These are phyloP conservation scores for Melanotaenia maccullochi DNA, from an alignment of 2,797 vertebrate species.

Conservation along the genomic window DNA sequence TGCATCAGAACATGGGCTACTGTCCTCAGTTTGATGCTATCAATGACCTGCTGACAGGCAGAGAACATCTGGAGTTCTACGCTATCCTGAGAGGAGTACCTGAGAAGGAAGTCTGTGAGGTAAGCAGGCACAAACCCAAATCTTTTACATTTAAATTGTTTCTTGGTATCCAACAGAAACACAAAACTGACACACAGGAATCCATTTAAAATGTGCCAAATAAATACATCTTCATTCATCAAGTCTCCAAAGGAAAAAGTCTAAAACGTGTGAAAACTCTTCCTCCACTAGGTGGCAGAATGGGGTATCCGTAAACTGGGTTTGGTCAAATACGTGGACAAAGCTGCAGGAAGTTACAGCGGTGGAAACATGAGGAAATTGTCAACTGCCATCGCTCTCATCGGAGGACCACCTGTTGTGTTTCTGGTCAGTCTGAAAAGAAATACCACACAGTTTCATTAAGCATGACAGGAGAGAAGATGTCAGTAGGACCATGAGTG, in stretches of 20 bases:
- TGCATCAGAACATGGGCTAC: slow-evolving; percentile 98
- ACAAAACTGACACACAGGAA: neutral
- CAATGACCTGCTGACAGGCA: slow-evolving; percentile 93
- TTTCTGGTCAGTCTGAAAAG: slow-evolving; percentile 90
- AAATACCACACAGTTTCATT: neutral
- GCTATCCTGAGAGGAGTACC: slow-evolving; percentile 95
- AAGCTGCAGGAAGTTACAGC: slow-evolving; percentile 93
- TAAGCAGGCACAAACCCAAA: slow-evolving; percentile 63
- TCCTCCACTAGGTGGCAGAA: slow-evolving; percentile 89
- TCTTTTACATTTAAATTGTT: neutral
- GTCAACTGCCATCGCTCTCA: slow-evolving; percentile 96
- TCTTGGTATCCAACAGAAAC: neutral
- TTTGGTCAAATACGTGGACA: slow-evolving; percentile 85
- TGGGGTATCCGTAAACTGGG: slow-evolving; percentile 93
- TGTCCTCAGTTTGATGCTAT: slow-evolving; percentile 98
- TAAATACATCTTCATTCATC: neutral
- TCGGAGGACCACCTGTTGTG: slow-evolving; percentile 96
- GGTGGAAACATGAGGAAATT: slow-evolving; percentile 97
- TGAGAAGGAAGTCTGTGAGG: slow-evolving; percentile 97
- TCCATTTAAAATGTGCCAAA: neutral
- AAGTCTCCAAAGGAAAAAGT: neutral
- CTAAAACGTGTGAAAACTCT: neutral
- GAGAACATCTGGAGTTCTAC: slow-evolving; percentile 97
- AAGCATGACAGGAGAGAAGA: neutral
- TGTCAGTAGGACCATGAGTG: neutral